Percentiles rank a stretch among this genome's conserved stretches.
phyloP scores from a whole-genome alignment of 2,888 invertebrate genomes.

The Mamestra brassicae region DNA sequence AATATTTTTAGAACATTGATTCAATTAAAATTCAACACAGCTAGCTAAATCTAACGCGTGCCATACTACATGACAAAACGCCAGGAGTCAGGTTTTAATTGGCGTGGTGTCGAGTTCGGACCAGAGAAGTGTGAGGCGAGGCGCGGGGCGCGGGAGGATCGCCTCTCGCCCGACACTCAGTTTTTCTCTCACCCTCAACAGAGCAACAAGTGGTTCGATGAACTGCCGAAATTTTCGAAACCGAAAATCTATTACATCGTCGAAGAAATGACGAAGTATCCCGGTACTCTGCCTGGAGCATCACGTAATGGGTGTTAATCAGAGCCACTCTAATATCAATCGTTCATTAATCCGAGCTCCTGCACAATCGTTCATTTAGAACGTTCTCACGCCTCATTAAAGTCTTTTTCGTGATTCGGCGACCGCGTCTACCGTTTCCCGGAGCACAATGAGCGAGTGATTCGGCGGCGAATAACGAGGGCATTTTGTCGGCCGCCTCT shows the following conservation, averaged over 20 bases:
- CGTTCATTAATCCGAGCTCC: slow-evolving; percentile 87
- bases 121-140: slow-evolving; percentile 59
- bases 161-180: slow-evolving; percentile 74
- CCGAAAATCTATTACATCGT: slow-evolving; percentile 65
- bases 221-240: slow-evolving; percentile 76
- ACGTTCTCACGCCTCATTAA: slow-evolving; percentile 91
- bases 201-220: slow-evolving; percentile 85
- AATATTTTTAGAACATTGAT: slow-evolving; percentile 71
- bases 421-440: slow-evolving; percentile 91
- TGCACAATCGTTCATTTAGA: slow-evolving; percentile 89
- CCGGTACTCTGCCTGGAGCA: slow-evolving; percentile 67
- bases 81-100: slow-evolving; percentile 86
- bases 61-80: slow-evolving; percentile 76
- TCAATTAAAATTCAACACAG: slow-evolving; percentile 74
- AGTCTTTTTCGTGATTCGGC: slow-evolving; percentile 90
- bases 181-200: slow-evolving; percentile 84
- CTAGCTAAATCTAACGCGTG: slow-evolving; percentile 74
- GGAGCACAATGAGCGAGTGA: slow-evolving; percentile 90
- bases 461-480: slow-evolving; percentile 91
- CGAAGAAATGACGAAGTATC: slow-evolving; percentile 64
- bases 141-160: slow-evolving; percentile 61
- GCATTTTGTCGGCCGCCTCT: slow-evolving; percentile 91
- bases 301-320: slow-evolving; percentile 79
- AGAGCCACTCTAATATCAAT: slow-evolving; percentile 85
- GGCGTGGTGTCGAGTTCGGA: slow-evolving; percentile 79